Evolutionary conservation across 2,888 invertebrate genomes (phyloP), one percentile per base, ranked within the genome.

Genomic region (Escarpia spicata): DNA sequence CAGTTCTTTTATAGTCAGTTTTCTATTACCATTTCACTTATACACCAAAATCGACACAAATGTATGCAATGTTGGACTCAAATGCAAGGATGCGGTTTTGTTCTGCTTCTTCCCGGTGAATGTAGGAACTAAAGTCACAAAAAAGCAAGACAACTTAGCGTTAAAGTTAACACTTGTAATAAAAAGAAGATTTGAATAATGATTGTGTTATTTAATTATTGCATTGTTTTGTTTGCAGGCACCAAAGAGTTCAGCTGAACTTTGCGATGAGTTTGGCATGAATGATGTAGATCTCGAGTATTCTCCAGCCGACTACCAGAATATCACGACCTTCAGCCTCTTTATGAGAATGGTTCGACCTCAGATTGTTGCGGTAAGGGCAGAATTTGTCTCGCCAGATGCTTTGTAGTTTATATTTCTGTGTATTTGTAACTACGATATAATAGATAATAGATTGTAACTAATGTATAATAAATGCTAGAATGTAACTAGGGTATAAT

Each of bases 281-380:
- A 44, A 91, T 9, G 93, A 94, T 44, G 94, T 94, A 15, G 94
- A 94, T 8, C 60, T 94, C n/a, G 94, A 94, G 89, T 94, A 93
- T 93, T 93, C 94, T 31, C 93, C 93, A 31, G 94, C 94, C 3
- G 94, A 94, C 91, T 94, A 93, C 93, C 93, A 93, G 91, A 94
- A 94, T 92, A 93, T 94, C 44, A 94, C 94, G 26, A 93, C 94
- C 10, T 94, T 93, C 90, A 93, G 92, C 60, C 93, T 94, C 52
- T 94, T 94, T 92, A 92, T 92, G 19, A 92, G 94, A 37, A 93
- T 94, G 93, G 92, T 94, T 91, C 75, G 94, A 90, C 94, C 94
- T 31, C 94, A 94, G 91, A 89, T 94, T 31, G 93, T 93, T 37
- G 93, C 93, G 43, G 94, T 94, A 52, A 92, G 93, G 93, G n/a